Evolutionary conservation across 2,888 invertebrate species (phyloP), one percentile per base, ranked within the genome.

Genomic region (Magallana nippona): DNA sequence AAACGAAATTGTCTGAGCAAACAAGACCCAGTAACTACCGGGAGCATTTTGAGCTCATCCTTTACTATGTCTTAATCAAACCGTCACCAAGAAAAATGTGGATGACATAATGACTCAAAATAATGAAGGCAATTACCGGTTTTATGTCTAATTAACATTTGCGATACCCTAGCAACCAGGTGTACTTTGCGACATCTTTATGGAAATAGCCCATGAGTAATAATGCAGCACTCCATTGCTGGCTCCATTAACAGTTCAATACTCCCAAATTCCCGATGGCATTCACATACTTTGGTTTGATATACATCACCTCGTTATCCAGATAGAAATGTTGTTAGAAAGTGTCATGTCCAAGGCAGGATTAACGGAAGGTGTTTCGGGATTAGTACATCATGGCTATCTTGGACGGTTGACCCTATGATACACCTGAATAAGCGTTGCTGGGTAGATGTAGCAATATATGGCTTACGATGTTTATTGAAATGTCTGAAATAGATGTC

Each of bases 81-180:
- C 15, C 71, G 71, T 71, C 71, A 71, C 22, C 27, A 27, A 71
- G 71, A 71, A 71, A 71, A 71, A 71, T 60, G 15, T 13, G 71
- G 22, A 32, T 71, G 71, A 71, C 71, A 71, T 71, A 71, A 71
- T 71, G 71, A 27, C 71, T 71, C 15, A 15, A 71, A 71, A 71
- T 71, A 71, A 71, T 71, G 71, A 71, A 71, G 22, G 71, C 71
- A 71, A 71, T 71, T 71, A 71, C 71, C 71, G 71, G 71, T 71
- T 71, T 63, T 71, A 71, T 71, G 22, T 27, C 22, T 27, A 71
- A 71, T 71, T 71, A 71, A 71, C 71, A 71, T 71, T 71, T 15
- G 13, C 32, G 27, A 32, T 71, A 27, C 27, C 71, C 71, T 13
- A 71, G 32, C 71, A 71, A 71, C 63, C 27, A 71, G 19, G 27